phyloP scores from a whole-genome alignment of 2,888 invertebrate genomes.

The Drosophila picticornis region DNA sequence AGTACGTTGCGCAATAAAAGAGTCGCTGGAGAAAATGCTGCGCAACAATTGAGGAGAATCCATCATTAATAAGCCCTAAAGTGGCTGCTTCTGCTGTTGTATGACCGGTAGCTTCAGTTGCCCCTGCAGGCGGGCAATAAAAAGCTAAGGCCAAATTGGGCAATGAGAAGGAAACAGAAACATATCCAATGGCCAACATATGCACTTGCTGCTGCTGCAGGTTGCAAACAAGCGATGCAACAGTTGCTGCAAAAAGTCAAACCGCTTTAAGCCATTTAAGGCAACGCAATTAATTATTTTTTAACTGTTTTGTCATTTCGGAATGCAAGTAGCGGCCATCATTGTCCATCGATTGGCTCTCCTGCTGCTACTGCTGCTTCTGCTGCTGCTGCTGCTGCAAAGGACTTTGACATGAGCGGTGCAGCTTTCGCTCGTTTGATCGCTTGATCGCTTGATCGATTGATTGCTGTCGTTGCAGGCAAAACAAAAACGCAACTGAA shows the following conservation, averaged over 20 bases:
- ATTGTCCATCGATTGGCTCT: constrained; percentile 73
- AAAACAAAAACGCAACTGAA: constrained; percentile 19
- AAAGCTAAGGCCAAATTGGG: constrained; percentile 81
- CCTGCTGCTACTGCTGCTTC: constrained; percentile 20
- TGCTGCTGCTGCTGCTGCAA: constrained; percentile 37
- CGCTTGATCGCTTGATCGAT: constrained; percentile 84
- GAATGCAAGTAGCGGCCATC: constrained; percentile 80
- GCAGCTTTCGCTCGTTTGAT: constrained; percentile 81
- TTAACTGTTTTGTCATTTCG: constrained; percentile 85
- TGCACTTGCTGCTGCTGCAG: constrained; percentile 64
- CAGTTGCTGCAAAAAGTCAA: constrained; percentile 64
- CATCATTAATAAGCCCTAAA: constrained; percentile 83
- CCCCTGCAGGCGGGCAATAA: constrained; percentile 75
- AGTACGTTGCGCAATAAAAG: constrained; percentile 76
- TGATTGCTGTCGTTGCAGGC: constrained; percentile 80
- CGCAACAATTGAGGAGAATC: constrained; percentile 79
- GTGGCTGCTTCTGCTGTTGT: constrained; percentile 72
- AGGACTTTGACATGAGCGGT: constrained; percentile 79
- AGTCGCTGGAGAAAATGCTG: constrained; percentile 44
- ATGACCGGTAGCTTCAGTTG: constrained; percentile 37
- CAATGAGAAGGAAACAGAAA: constrained; percentile 72
- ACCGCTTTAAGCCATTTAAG: constrained; percentile 84
- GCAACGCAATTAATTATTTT: constrained; percentile 86
- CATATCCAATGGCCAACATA: constrained; percentile 64
- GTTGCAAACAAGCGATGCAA: constrained; percentile 69